phyloP scores from a whole-genome alignment of 2,113 vertebrate species.

The Ophiodon elongatus region DNA sequence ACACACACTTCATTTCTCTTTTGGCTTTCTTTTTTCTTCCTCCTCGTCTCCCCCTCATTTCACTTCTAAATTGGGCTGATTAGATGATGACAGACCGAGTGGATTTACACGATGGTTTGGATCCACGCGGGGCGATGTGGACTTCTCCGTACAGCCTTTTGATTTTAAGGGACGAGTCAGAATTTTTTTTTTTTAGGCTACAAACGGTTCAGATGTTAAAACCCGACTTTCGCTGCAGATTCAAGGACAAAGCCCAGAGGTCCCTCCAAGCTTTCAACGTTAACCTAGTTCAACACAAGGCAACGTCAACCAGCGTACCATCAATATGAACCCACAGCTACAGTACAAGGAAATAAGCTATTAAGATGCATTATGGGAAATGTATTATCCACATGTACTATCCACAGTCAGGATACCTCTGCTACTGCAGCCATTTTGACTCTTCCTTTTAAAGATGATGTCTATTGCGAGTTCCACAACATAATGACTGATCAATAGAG shows the following conservation, averaged over 20 bases:
- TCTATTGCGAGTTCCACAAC: too few relatives aligned
- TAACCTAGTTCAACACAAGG: background rate
- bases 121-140: background rate
- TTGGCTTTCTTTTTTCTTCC: constrained; percentile 34
- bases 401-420: background rate
- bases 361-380: background rate
- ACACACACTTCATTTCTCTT: constrained; percentile 37
- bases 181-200: background rate
- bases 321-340: background rate
- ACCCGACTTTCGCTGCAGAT: background rate
- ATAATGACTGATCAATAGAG: too few relatives aligned
- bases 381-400: too few relatives aligned
- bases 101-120: constrained; percentile 17
- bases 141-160: constrained; percentile 15
- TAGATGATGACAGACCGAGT: constrained; percentile 29
- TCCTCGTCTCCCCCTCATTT: constrained; percentile 23
- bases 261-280: background rate
- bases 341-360: background rate
- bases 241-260: background rate
- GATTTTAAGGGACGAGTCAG: constrained; percentile 14
- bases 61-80: constrained; percentile 60
- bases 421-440: too few relatives aligned
- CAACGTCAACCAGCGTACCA: background rate
- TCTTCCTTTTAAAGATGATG: too few relatives aligned
- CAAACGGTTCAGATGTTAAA: background rate